Percentiles rank a stretch among this genome's conserved stretches.
phyloP scores from a whole-genome alignment of 2,113 vertebrate genomes.

The Calonectris borealis region DNA sequence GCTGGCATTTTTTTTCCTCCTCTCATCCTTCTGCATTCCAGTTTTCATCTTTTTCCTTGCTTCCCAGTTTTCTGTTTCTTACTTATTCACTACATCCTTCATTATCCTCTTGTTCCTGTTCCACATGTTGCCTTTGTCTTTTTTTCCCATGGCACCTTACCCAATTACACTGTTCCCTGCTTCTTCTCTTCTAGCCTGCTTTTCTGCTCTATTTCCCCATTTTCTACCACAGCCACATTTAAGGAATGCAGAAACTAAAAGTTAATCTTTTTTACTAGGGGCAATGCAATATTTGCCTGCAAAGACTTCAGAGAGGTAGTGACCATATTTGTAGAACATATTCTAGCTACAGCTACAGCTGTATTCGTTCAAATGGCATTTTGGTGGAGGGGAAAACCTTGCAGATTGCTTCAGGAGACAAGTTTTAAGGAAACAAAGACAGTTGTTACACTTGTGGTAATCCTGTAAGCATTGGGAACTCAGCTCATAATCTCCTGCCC shows the following conservation, averaged over 20 bases:
- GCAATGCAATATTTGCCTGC: background rate
- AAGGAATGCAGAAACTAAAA: background rate
- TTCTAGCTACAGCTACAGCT: background rate
- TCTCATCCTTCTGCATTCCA: background rate
- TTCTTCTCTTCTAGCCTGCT: background rate
- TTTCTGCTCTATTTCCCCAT: slow-evolving; percentile 50
- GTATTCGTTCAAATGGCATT: background rate
- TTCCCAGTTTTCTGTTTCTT: background rate
- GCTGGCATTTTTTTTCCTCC: rapidly evolving
- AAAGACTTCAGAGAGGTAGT: background rate
- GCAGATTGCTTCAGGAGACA: background rate
- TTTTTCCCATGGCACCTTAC: background rate
- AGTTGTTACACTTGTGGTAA: background rate
- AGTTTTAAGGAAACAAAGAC: background rate
- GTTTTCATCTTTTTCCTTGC: background rate
- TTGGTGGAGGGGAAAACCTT: background rate
- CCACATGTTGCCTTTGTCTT: background rate
- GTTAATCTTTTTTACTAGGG: background rate
- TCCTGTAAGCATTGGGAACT: background rate
- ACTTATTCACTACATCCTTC: background rate
- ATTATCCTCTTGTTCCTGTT: background rate
- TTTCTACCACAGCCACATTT: background rate
- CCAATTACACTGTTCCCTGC: slow-evolving; percentile 1
- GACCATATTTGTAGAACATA: background rate
- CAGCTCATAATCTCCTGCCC: background rate